Base-by-base conservation (phyloP, 1,140 invertebrate genomes). In the Lethocerus indicus region DNA sequence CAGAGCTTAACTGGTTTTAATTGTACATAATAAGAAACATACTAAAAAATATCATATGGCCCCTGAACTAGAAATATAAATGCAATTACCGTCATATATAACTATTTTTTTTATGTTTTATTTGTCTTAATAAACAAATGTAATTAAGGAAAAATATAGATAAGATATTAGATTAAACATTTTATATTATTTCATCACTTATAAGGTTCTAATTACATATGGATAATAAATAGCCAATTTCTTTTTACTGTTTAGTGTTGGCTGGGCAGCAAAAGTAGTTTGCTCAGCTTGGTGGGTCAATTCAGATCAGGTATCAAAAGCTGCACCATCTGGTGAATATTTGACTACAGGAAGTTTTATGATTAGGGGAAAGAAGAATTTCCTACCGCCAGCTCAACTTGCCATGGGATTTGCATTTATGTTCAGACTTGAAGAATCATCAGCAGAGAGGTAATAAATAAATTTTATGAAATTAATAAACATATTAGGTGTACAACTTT, bases 311-410 rank as follows among this genome's bases (percentile, higher is more conserved):
- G 90, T 99, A n/a, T 93, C 90, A 14, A 97, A 98, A 70, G 95
- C 90, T 0, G 95, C 95, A 1, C 94, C 92, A 1, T 85, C 87
- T 41, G 95, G 95, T 56, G 93, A 98, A 70, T 98, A 95, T 66
- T 72, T 99, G 41, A 82, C 85, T 6, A 87, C 83, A 14, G 93
- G 94, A 53, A 92, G 89, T 54, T 51, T 99, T 64, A 98, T 98
- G 93, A 89, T 99, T 60, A 73, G 93, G 53, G 95, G 94, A 18
- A 95, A 91, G 64, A 98, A 97, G 68, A 98, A 98, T 69, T 98
- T 88, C 66, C 66, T 98, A 13, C 88, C 90, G 1, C 87, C 90
- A 2, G 79, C 78, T 49, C 83, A 94, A 62, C 70, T 98, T 2
- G 78, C 92, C 39, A 82, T 98, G 69, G 95, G 95, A 2, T 82